phyloP scores from a whole-genome alignment of 2,888 invertebrate genomes.

The Notocelia uddmanniana region DNA sequence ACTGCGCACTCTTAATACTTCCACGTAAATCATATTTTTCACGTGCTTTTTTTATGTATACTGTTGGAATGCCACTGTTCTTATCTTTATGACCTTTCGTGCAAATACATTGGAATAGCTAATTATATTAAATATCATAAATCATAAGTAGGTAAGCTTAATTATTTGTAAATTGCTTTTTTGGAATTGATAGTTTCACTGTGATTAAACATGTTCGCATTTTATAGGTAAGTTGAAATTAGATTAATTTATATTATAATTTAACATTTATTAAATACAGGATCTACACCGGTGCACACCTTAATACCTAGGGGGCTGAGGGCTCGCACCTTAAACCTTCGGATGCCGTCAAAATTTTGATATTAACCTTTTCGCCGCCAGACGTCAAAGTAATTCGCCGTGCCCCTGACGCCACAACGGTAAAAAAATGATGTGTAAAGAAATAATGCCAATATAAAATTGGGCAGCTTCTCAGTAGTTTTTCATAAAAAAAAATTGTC shows the following conservation, averaged over 20 bases:
- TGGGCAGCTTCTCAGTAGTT: no score
- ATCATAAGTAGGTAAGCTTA: background rate
- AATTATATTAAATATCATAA: slow-evolving; percentile 10
- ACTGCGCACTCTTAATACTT: no score
- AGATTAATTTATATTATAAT: slow-evolving; percentile 49
- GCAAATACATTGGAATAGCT: slow-evolving; percentile 21
- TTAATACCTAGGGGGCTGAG: background rate
- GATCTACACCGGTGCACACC: slow-evolving; percentile 2
- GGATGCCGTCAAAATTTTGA: no score
- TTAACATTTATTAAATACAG: slow-evolving; percentile 6
- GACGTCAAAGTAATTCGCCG: no score
- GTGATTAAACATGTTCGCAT: slow-evolving; percentile 50
- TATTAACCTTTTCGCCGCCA: no score
- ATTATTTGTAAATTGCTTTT: slow-evolving; percentile 42
- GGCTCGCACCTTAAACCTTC: no score
- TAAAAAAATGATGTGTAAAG: no score
- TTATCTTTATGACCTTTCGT: slow-evolving; percentile 20
- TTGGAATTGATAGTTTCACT: slow-evolving; percentile 46
- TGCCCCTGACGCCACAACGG: no score
- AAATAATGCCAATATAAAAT: no score
- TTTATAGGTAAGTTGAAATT: slow-evolving; percentile 54
- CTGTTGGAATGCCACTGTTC: background rate
- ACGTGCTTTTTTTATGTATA: no score
- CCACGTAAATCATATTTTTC: no score
- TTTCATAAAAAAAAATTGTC: no score